Percentiles rank a stretch among this genome's conserved stretches.
phyloP scores from a whole-genome alignment of 2,113 vertebrate species.

The Myiopsitta monachus region DNA sequence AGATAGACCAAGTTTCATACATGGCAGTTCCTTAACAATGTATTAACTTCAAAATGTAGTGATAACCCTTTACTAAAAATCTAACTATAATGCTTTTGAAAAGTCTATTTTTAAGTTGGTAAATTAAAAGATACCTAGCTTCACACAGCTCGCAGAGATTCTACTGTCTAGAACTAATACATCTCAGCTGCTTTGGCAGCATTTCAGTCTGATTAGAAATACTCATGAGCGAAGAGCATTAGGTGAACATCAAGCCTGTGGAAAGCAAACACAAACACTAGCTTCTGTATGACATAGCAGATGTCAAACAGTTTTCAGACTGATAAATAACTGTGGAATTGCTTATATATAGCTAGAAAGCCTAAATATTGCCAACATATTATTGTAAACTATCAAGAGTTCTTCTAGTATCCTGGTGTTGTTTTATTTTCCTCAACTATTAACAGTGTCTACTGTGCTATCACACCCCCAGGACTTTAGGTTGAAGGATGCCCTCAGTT shows the following conservation, averaged over 20 bases:
- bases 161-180: background rate
- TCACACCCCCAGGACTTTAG: background rate
- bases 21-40: background rate
- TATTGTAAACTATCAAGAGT: background rate
- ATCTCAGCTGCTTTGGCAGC: background rate
- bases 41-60: background rate
- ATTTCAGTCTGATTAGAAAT: background rate
- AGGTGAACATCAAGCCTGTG: background rate
- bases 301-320: background rate
- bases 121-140: background rate
- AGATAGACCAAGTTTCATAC: background rate
- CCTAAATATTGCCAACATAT: background rate
- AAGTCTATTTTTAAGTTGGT: background rate
- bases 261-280: background rate
- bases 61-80: background rate
- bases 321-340: background rate
- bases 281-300: background rate
- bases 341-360: background rate
- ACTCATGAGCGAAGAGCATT: background rate
- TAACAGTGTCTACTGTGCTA: background rate
- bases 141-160: background rate
- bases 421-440: background rate
- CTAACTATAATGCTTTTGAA: background rate
- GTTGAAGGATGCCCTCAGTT: rapidly evolving
- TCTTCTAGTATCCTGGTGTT: background rate